Evolutionary conservation across 1,140 invertebrate genomes (phyloP).

Genomic region (Drosophila paulistorum): DNA sequence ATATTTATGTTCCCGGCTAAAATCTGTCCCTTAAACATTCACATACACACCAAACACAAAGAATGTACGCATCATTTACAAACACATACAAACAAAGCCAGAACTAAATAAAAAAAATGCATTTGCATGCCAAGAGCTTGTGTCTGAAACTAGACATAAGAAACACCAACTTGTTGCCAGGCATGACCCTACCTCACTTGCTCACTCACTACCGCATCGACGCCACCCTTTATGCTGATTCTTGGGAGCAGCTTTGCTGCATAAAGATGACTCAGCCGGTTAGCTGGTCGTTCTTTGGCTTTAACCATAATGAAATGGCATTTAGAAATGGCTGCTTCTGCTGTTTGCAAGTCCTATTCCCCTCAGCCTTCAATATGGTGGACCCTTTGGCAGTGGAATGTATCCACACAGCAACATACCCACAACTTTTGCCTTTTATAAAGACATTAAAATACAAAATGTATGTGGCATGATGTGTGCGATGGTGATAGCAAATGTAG

Average conservation of each 20-base stretch:
- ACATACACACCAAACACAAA: slow-evolving; percentile 14
- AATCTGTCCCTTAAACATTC: slow-evolving; percentile 18
- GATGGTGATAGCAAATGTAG: slow-evolving; percentile 76
- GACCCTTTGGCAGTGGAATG: slow-evolving; percentile 59
- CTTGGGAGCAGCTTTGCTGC: slow-evolving; percentile 38
- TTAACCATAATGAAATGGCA: slow-evolving; percentile 76
- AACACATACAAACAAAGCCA: background rate
- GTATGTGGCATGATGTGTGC: slow-evolving; percentile 71
- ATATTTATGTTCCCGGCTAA: background rate
- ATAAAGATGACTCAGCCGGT: slow-evolving; percentile 64
- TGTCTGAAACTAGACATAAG: slow-evolving; percentile 44
- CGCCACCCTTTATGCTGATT: background rate
- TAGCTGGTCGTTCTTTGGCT: slow-evolving; percentile 40
- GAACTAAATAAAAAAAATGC: slow-evolving; percentile 52
- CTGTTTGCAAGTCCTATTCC: slow-evolving; percentile 60
- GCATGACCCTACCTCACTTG: slow-evolving; percentile 22
- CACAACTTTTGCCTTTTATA: slow-evolving; percentile 62
- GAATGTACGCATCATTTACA: background rate
- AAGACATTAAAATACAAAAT: slow-evolving; percentile 78
- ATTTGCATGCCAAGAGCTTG: slow-evolving; percentile 66
- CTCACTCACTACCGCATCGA: slow-evolving; percentile 3
- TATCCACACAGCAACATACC: slow-evolving; percentile 61
- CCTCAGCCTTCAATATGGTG: slow-evolving; percentile 44
- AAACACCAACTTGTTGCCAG: slow-evolving; percentile 69
- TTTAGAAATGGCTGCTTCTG: slow-evolving; percentile 75